Evolutionary conservation across 30 jellyfish, hydroid and myxozoan genomes (phyloP), one percentile per base, ranked within the genome.

Genomic region (Morbakka virulenta): DNA sequence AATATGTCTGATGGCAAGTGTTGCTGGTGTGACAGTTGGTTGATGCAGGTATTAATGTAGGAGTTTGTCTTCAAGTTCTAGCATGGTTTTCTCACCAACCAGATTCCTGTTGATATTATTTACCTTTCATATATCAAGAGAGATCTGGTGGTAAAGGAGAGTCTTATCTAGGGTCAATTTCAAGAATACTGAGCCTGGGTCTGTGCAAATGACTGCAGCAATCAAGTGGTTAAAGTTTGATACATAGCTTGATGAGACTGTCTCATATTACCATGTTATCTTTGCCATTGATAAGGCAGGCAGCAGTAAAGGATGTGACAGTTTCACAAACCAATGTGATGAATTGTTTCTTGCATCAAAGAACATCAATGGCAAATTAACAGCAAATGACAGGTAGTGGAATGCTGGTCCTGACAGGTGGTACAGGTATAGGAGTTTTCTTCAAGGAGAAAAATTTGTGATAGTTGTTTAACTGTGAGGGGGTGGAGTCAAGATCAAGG

Each of bases 111-210:
- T 80, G 23, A 17, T 35, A 77, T 80, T 80, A 21, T 66, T 66
- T 26, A 28, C 13, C 17, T 64, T 49, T 24, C 91, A 68, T 35
- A 66, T 35, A 22, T 80, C 91, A 13, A 66, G 77, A 14, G 86
- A 28, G 12, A 80, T 65, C 23, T 25, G 63, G 65, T 66, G 69
- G 25, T 61, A 32, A 1, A 23, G 34, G 20, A 80, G 86, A 26
- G 52, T 13, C 20, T 4, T 22, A 50, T 66, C 87, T 2, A 28
- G 6, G 33, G 0, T 31, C 6, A 76, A 69, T 4, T 32, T 9
- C 4, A 25, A 77, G 49, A 80, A 67, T 6, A 76, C 91, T n/a
- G 87, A 77, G 2, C 85, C 91, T 12, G 87, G 29, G 68, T 80
- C 87, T 29, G 63, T 62, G 2, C 84, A 81, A 29, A 66, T 36